These are phyloP conservation scores for Numenius phaeopus DNA, from an alignment of 2,797 vertebrate species.

Conservation along the genomic window DNA sequence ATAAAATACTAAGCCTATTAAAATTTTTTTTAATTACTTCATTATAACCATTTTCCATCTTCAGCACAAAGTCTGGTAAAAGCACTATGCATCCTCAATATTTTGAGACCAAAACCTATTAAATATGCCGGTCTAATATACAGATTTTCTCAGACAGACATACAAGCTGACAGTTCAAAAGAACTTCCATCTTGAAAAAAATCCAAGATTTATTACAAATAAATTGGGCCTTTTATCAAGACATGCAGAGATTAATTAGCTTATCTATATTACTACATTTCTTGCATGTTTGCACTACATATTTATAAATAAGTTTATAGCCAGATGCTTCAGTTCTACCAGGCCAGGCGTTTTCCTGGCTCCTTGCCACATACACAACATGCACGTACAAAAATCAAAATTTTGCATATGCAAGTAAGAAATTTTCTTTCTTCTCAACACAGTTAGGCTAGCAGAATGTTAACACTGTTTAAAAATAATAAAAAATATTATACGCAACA, in stretches of 20 bases:
- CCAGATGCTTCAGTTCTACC: constrained; percentile 26
- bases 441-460: not conserved
- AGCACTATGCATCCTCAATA: not conserved
- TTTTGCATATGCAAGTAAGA: not conserved
- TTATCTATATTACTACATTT: constrained; percentile 30
- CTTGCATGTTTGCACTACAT: not conserved
- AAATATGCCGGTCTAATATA: not conserved
- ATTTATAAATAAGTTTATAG: constrained; percentile 4
- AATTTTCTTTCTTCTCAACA: not conserved
- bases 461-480: not conserved
- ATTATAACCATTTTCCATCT: not conserved
- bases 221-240: constrained; percentile 43
- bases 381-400: not conserved
- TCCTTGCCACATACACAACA: not conserved
- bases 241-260: constrained; percentile 50
- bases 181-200: constrained; percentile 35
- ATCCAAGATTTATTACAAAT: constrained; percentile 21
- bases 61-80: not conserved
- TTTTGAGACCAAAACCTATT: not conserved
- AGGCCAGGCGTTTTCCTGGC: constrained; percentile 16
- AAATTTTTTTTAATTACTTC: not conserved
- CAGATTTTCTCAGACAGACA: constrained; percentile 12
- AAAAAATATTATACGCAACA: not conserved
- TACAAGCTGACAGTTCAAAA: constrained; percentile 37
- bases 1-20: not conserved